These are phyloP conservation scores for Sphaerodactylus townsendi DNA, from an alignment of 2,113 vertebrate species.

Conservation along the genomic window DNA sequence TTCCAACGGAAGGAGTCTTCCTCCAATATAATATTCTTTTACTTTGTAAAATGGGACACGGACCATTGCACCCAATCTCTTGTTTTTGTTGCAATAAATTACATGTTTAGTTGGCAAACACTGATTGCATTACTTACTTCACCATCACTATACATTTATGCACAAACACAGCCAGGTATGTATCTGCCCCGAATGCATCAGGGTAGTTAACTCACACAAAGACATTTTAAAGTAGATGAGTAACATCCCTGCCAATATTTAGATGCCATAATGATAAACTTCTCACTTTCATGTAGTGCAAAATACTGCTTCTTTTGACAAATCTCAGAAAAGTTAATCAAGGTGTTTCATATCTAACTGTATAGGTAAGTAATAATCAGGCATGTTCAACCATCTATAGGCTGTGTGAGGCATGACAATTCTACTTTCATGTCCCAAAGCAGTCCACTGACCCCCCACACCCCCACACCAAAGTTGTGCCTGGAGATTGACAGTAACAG, in stretches of 20 bases:
- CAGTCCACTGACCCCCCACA: no score
- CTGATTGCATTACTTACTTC: not conserved
- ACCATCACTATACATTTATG: not conserved
- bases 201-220: not conserved
- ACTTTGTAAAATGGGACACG: no score
- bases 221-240: not conserved
- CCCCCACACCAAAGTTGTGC: no score
- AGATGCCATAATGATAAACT: not conserved
- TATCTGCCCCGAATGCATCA: not conserved
- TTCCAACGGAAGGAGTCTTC: no score
- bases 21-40: no score
- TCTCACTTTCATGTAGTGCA: not conserved
- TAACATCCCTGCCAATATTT: not conserved
- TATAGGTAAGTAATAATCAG: not conserved
- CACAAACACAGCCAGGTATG: not conserved
- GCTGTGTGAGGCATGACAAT: no score
- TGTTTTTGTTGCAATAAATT: not conserved
- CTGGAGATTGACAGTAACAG: no score
- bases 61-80: not conserved
- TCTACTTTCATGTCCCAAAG: no score
- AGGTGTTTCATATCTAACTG: not conserved
- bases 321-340: not conserved
- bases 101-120: not conserved
- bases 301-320: not conserved
- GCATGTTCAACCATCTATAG: no score